These are phyloP conservation scores for Eilema depressum DNA, from an alignment of 2,888 invertebrate genomes.

Conservation along the genomic window DNA sequence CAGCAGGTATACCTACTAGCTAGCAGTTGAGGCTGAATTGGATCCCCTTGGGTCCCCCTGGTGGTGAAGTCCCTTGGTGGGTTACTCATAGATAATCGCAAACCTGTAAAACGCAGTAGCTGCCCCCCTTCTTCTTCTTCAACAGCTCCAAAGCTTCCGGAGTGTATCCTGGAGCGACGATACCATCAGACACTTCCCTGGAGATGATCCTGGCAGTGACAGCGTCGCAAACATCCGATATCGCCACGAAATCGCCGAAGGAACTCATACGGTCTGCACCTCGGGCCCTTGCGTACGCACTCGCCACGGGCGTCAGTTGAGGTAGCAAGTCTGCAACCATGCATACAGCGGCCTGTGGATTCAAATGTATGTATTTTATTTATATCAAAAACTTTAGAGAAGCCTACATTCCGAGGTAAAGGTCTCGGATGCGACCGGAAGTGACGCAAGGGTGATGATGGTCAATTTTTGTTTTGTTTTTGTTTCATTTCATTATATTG, in stretches of 20 bases:
- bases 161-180: conserved; percentile 97
- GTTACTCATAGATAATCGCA: conserved; percentile 10
- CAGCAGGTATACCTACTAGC: no score
- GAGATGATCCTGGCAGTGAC: conserved; percentile 97
- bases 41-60: no score
- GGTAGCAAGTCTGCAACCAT: conserved; percentile 95
- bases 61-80: no score
- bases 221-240: conserved; percentile 96
- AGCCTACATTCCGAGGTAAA: no score
- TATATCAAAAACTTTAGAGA: no score
- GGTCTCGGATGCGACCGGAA: no score
- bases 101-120: conserved; percentile 95
- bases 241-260: conserved; percentile 98
- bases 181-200: conserved; percentile 98
- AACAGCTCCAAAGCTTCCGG: conserved; percentile 94
- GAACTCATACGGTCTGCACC: conserved; percentile 99
- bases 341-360: conserved; percentile 93
- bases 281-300: conserved; percentile 97
- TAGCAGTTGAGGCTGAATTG: no score
- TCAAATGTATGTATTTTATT: neutral
- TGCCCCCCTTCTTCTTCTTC: conserved; percentile 97
- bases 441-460: no score
- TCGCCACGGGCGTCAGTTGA: conserved; percentile 92
- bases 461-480: no score
- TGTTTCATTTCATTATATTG: no score